Conservation (phyloP, 1,140 invertebrate genomes). For the Palaemon carinicauda region DNA sequence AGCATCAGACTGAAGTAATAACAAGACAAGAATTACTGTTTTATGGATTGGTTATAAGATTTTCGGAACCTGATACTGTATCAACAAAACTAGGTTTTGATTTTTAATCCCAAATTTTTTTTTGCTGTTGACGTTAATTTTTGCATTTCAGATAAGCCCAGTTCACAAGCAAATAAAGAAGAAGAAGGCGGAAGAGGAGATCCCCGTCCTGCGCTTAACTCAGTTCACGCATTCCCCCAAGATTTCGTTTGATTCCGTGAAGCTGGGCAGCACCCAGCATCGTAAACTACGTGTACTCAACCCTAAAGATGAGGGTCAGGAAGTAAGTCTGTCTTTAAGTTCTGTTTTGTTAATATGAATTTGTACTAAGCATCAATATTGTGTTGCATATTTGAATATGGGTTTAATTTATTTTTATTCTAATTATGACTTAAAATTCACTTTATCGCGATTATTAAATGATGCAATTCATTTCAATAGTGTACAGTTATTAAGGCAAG, state of each 20-base stretch:
- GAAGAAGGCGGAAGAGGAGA: slow-evolving; percentile 20
- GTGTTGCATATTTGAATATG: no score
- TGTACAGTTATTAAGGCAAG: no score
- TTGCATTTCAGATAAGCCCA: slow-evolving; percentile 39
- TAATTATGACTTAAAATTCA: no score
- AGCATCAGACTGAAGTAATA: no score
- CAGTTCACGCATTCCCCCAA: slow-evolving; percentile 57
- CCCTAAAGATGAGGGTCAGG: slow-evolving; percentile 49
- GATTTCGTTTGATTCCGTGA: slow-evolving; percentile 51
- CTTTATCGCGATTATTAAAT: no score
- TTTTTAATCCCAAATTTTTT: no score
- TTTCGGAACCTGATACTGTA: no score
- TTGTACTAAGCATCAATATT: background rate
- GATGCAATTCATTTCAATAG: no score
- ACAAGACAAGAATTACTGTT: no score
- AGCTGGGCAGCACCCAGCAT: slow-evolving; percentile 34
- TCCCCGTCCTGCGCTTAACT: slow-evolving; percentile 49
- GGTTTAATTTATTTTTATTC: background rate
- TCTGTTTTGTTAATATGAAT: background rate
- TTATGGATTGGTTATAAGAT: no score
- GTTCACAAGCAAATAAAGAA: slow-evolving; percentile 36
- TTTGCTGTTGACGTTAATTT: background rate
- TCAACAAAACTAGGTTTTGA: no score
- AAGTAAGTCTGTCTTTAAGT: slow-evolving; percentile 33
- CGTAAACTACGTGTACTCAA: slow-evolving; percentile 42